phyloP scores from a whole-genome alignment of 2,113 vertebrate species.

The Zosterops hypoxanthus region DNA sequence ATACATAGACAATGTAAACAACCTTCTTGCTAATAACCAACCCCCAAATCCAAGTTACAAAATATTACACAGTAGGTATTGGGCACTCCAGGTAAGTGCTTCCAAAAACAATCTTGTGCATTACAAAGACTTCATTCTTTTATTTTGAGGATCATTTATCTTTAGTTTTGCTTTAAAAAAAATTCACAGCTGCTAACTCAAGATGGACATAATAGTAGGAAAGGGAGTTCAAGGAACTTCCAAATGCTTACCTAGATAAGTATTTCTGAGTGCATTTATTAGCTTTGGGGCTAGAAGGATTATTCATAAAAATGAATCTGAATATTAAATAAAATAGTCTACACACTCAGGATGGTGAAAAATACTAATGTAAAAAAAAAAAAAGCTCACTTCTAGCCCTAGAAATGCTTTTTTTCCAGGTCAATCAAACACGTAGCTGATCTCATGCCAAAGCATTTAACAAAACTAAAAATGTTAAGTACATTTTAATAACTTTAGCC shows the following conservation, averaged over 20 bases:
- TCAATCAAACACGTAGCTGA: not conserved
- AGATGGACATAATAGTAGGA: not conserved
- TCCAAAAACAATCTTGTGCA: not conserved
- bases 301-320: not conserved
- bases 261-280: not conserved
- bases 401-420: not conserved
- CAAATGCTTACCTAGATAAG: not conserved
- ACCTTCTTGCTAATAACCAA: not conserved
- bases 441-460: conserved; percentile 35
- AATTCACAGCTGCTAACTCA: not conserved
- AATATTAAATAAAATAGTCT: not conserved
- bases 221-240: not conserved
- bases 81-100: not conserved
- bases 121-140: not conserved
- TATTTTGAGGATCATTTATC: not conserved
- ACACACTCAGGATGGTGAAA: not conserved
- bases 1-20: fast-evolving
- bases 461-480: not conserved
- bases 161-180: not conserved
- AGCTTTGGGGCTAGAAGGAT: not conserved
- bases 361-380: not conserved
- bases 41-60: fast-evolving
- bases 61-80: not conserved
- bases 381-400: not conserved
- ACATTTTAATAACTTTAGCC: not conserved